These are phyloP conservation scores for Atopsyche davidsoni DNA, from an alignment of 1,140 invertebrate species.

Conservation along the genomic window DNA sequence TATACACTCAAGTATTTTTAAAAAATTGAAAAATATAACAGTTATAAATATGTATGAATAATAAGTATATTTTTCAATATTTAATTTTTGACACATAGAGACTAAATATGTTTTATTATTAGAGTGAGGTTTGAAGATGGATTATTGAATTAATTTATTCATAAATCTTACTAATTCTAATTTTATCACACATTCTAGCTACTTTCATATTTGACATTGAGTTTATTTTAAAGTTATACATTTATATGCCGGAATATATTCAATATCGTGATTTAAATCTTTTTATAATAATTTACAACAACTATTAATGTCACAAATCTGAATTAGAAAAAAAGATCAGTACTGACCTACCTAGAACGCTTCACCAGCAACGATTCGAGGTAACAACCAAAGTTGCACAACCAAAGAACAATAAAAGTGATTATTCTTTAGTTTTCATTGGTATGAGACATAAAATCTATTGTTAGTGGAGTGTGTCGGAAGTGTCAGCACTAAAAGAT, in stretches of 20 bases:
- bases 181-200: slow-evolving; percentile 32
- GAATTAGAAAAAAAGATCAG: slow-evolving; percentile 8
- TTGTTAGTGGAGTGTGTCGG: too few relatives aligned
- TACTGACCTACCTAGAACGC: too few relatives aligned
- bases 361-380: too few relatives aligned
- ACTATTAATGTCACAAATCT: slow-evolving; percentile 19
- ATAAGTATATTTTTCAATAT: slow-evolving; percentile 15
- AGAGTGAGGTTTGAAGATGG: slow-evolving; percentile 21
- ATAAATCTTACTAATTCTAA: slow-evolving; percentile 27
- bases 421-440: too few relatives aligned
- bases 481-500: too few relatives aligned
- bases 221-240: slow-evolving; percentile 30
- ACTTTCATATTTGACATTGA: slow-evolving; percentile 29
- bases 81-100: slow-evolving; percentile 28
- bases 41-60: slow-evolving; percentile 9
- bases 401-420: too few relatives aligned
- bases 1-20: too few relatives aligned
- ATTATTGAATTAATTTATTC: slow-evolving; percentile 11
- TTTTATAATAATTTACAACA: slow-evolving; percentile 24
- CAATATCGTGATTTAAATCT: slow-evolving; percentile 20
- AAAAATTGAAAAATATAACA: slow-evolving; percentile 1
- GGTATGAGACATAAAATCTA: too few relatives aligned
- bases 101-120: slow-evolving; percentile 21
- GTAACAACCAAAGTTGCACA: too few relatives aligned
- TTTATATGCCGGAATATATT: slow-evolving; percentile 29